Evolutionary conservation across 1,140 invertebrate species (phyloP).

Genomic region (Penaeus japonicus): DNA sequence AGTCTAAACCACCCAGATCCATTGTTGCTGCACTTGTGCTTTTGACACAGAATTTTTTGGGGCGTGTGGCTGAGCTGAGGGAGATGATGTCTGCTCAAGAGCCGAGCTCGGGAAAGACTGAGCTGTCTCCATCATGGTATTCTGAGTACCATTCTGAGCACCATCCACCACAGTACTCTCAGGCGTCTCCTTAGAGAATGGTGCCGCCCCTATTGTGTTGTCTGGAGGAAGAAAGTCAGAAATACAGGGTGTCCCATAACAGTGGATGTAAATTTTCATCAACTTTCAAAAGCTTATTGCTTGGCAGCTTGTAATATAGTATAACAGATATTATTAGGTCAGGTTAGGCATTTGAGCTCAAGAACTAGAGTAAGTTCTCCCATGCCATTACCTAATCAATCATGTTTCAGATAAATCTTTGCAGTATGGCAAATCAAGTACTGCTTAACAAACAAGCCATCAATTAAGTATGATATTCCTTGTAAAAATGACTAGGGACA

Average conservation of each 20-base stretch:
- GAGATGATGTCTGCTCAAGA: slow-evolving; percentile 7
- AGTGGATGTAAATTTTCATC: too few relatives aligned
- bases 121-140: slow-evolving; percentile 22
- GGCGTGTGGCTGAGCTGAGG: slow-evolving; percentile 21
- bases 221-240: slow-evolving; percentile 50
- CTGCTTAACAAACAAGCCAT: too few relatives aligned
- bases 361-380: too few relatives aligned
- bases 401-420: too few relatives aligned
- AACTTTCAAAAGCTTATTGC: too few relatives aligned
- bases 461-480: too few relatives aligned
- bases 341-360: too few relatives aligned
- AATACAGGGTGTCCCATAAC: neutral
- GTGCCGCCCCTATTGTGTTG: slow-evolving; percentile 32
- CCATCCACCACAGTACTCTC: slow-evolving; percentile 1
- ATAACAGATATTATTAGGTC: too few relatives aligned
- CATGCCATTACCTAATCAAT: too few relatives aligned
- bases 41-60: slow-evolving; percentile 35
- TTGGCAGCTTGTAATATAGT: too few relatives aligned
- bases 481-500: too few relatives aligned
- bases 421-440: too few relatives aligned
- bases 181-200: neutral
- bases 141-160: slow-evolving; percentile 19
- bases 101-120: slow-evolving; percentile 2
- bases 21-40: slow-evolving; percentile 39
- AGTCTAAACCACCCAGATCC: slow-evolving; percentile 51